Evolutionary conservation across 2,888 invertebrate species (phyloP), one percentile per base, ranked within the genome.

Genomic region (Chalcis sispes): DNA sequence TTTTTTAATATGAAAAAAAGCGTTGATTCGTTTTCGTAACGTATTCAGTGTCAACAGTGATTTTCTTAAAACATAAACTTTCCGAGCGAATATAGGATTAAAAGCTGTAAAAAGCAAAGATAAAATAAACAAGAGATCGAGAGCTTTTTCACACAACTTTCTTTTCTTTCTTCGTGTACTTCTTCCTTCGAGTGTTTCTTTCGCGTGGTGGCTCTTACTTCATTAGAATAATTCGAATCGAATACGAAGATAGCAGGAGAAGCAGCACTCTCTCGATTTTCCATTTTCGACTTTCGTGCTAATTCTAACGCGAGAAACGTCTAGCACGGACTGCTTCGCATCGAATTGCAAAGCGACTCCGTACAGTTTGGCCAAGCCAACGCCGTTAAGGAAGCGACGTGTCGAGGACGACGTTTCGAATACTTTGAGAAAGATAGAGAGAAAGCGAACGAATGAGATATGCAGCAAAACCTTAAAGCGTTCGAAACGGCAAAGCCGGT

Each of bases 261-360:
- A 40, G 27, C 32, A 4, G n/a, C n/a, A n/a, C n/a, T n/a, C n/a
- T n/a, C n/a, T 56, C 72, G 71, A 72, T 48, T 76, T 76, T 72
- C 61, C 66, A 72, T 76, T 71, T 40, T 56, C 56, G 58, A 72
- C 76, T 72, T 72, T 71, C 66, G 77, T 74, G 74, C 72, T 77
- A 77, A 77, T 75, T 77, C 72, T 70, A 66, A 67, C 71, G 76
- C 56, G 62, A 29, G 42, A 8, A 4, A 13, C 29, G 56, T 56
- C 62, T 58, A 52, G 46, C 54, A 3, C 29, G 50, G 13, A 15
- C 59, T 25, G 25, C 18, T 15, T 8, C 79, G 54, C 76, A 79
- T 78, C 76, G 79, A 79, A 79, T 79, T 79, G 77, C 79, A 78
- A 79, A 79, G 71, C 59, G 59, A 54, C 66, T 58, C 32, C 7